Conservation (phyloP, 2,888 invertebrate genomes). For the Spilosoma lubricipeda region DNA sequence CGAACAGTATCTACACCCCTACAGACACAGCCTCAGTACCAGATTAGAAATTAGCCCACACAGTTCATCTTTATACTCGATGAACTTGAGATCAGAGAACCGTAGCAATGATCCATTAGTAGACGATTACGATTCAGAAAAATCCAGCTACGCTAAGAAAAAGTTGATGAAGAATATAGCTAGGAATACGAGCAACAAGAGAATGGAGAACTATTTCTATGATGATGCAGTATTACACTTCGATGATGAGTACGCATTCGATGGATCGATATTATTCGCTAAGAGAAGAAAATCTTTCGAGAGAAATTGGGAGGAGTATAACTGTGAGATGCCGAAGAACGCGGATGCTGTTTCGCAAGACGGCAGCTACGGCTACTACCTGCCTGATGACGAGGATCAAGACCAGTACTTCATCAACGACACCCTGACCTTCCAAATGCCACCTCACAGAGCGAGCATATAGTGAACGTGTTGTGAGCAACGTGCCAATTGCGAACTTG, state of each 20-base stretch:
- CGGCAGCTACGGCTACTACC: constrained; percentile 81
- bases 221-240: constrained; percentile 82
- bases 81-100: constrained; percentile 75
- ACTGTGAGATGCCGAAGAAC: constrained; percentile 68
- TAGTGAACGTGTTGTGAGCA: constrained; percentile 61
- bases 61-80: constrained; percentile 76
- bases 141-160: constrained; percentile 79
- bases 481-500: constrained; percentile 42
- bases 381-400: constrained; percentile 77
- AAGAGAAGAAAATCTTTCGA: constrained; percentile 82
- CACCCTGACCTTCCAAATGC: constrained; percentile 79
- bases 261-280: constrained; percentile 81
- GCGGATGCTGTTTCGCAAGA: constrained; percentile 76
- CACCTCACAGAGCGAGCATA: constrained; percentile 82
- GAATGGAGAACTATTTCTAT: constrained; percentile 80
- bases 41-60: constrained; percentile 69
- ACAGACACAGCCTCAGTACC: constrained; percentile 67
- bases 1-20: constrained; percentile 68
- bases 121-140: constrained; percentile 82
- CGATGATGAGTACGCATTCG: constrained; percentile 82
- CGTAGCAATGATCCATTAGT: constrained; percentile 80
- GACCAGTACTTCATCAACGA: constrained; percentile 79
- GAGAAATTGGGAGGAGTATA: constrained; percentile 72
- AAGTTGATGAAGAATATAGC: constrained; percentile 82
- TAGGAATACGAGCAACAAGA: constrained; percentile 70